These are phyloP conservation scores for zebrafish (Danio rerio) DNA, from an alignment of 2,113 vertebrate genomes.

Conservation along the genomic window GRCz12tu NC_133177.1:28842501-28843000, in stretches of 20 bases:
- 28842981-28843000: too few species aligned
- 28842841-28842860: too few species aligned
- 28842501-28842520: not conserved
- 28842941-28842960: too few species aligned
- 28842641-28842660: slow-evolving; percentile 89
- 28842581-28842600: slow-evolving; percentile 81
- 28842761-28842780: not conserved
- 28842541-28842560: not conserved
- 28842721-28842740: slow-evolving; percentile 88
- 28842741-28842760: slow-evolving; percentile 71
- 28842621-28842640: slow-evolving; percentile 94
- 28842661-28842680: slow-evolving; percentile 86
- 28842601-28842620: slow-evolving; percentile 90
- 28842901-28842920: too few species aligned
- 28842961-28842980: too few species aligned
- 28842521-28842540: not conserved
- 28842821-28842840: not conserved
- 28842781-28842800: not conserved
- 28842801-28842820: not conserved
- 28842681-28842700: slow-evolving; percentile 85
- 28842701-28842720: slow-evolving; percentile 85
- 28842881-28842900: too few species aligned
- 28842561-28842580: slow-evolving; percentile 25
- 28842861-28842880: too few species aligned
- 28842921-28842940: too few species aligned